Conservation (phyloP, 2,888 invertebrate genomes). For the Eilema depressum region DNA sequence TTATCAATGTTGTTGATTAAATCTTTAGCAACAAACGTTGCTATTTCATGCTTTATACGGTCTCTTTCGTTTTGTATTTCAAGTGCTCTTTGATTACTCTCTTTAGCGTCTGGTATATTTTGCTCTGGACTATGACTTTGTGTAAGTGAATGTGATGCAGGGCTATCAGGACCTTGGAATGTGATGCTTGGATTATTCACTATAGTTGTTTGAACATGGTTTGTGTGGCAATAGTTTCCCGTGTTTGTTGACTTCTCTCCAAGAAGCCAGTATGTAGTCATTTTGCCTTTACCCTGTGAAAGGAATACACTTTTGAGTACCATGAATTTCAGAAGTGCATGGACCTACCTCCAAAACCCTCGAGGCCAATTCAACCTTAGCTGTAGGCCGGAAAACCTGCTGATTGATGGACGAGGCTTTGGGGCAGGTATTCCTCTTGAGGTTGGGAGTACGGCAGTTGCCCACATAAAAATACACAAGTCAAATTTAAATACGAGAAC, state of each 20-base stretch:
- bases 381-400: no score
- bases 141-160: constrained; percentile 77
- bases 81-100: constrained; percentile 60
- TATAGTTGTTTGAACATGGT: constrained; percentile 55
- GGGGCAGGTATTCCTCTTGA: no score
- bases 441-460: no score
- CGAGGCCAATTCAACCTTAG: not conserved
- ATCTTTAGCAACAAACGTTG: constrained; percentile 81
- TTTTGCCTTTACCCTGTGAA: constrained; percentile 94
- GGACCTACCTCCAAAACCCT: not conserved
- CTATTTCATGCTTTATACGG: constrained; percentile 82
- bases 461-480: no score
- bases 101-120: constrained; percentile 61
- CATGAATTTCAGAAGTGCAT: not conserved
- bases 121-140: constrained; percentile 77
- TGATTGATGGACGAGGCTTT: no score
- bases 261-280: constrained; percentile 95
- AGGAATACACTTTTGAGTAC: constrained; percentile 22
- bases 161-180: constrained; percentile 83
- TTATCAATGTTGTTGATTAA: constrained; percentile 80
- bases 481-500: no score
- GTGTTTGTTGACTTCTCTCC: constrained; percentile 87
- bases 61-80: constrained; percentile 76
- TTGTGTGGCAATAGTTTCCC: constrained; percentile 53
- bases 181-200: constrained; percentile 79